Conservation (phyloP, 2,888 invertebrate species). For the Orchestes rusci region DNA sequence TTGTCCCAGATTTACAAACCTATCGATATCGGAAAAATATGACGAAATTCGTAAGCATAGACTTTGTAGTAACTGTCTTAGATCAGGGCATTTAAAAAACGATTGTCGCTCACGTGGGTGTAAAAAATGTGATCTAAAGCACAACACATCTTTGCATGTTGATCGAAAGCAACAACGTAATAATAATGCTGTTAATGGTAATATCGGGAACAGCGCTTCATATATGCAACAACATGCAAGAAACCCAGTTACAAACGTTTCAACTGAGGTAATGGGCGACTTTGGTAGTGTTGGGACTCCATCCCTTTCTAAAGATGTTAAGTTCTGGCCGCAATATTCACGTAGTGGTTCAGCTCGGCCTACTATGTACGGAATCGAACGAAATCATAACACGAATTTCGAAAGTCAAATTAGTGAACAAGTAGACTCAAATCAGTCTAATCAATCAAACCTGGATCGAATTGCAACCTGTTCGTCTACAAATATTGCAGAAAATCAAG, state of each 20-base stretch:
- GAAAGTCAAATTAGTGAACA: too few species aligned
- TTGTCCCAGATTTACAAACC: slow-evolving; percentile 2
- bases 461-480: not conserved
- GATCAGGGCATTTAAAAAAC: slow-evolving; percentile 12
- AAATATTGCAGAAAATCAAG: slow-evolving; percentile 4
- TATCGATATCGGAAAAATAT: slow-evolving; percentile 6
- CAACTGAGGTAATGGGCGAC: not conserved
- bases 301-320: not conserved
- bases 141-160: slow-evolving; percentile 6
- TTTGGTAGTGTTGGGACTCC: not conserved
- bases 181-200: not conserved
- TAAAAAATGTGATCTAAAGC: slow-evolving; percentile 12
- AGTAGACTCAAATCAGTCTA: not conserved
- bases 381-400: not conserved
- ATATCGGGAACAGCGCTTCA: not conserved
- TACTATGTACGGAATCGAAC: not conserved
- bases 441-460: not conserved
- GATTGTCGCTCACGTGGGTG: slow-evolving; percentile 3
- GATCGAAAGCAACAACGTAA: not conserved
- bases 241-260: not conserved
- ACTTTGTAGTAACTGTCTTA: slow-evolving; percentile 10
- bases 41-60: slow-evolving; percentile 9
- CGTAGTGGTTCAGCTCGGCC: not conserved
- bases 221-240: not conserved
- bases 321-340: not conserved